Base-by-base conservation (phyloP, 2,797 vertebrate species). In the Danio tinwini region DNA sequence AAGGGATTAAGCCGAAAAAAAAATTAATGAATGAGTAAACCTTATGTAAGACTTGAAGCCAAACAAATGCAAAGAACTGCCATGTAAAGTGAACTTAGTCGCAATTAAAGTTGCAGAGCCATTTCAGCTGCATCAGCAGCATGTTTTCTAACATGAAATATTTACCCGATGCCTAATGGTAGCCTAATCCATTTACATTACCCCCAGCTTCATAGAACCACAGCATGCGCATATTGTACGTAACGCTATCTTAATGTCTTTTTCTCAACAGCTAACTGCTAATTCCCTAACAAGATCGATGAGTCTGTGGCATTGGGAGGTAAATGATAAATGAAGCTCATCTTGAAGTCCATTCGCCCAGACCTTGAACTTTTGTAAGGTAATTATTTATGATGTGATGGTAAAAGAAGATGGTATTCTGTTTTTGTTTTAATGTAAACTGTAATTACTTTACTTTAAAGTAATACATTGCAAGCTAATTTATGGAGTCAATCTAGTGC, bases 81-180 rank as follows among this genome's bases (percentile, higher is more conserved):
- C 44, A 56, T 68, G 53, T 14, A 47, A 47, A 52, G 39, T 74
- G 9, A 47, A 62, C 69, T 67, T 50, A 9, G 7, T 13, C 40
- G 9, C 62, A 21, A 76, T 80, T 79, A 69, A 52, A 68, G 53
- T 42, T 42, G 45, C 6, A 39, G 71, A 49, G 29, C 29, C 65
- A 40, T 45, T 68, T 39, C 16, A 11, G 74, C 49, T 29, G 45
- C 61, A 75, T 85, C 78, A 85, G 81, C 75, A 81, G 67, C 71
- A 78, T 55, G 78, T 67, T 81, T 29, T 52, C 21, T 49, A 58
- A 21, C 65, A 81, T 84, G 14, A 86, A 84, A 84, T 78, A 86
- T 84, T 82, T 17, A 84, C 44, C 68, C 62, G n/a, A 37, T 44
- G 1, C 29, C 67, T 83, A 86, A 83, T 73, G 52, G 82, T 63